Conservation (phyloP, 2,888 invertebrate genomes). For the Chaitophorus viminalis region DNA sequence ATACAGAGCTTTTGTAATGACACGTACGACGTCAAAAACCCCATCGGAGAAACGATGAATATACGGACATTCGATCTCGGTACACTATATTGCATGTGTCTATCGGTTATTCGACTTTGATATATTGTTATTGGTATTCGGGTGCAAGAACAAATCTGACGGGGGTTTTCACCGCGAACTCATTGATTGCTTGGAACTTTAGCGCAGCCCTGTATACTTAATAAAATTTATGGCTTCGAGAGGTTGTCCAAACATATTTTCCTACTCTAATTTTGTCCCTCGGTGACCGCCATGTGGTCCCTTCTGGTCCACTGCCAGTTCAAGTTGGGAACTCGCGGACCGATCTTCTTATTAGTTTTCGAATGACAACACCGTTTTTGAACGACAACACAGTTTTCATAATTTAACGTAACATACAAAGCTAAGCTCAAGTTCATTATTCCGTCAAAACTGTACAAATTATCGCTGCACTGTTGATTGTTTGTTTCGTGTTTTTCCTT, state of each 20-base stretch:
- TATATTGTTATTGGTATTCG: too few relatives aligned
- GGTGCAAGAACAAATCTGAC: too few relatives aligned
- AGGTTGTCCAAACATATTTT: constrained; percentile 54
- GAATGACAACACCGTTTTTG: constrained; percentile 1
- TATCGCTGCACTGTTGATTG: background rate
- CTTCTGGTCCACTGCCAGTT: constrained; percentile 54
- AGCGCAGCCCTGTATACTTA: constrained; percentile 37
- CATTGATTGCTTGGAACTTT: background rate
- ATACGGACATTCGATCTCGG: background rate
- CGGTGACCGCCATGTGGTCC: constrained; percentile 50
- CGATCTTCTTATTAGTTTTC: constrained; percentile 28
- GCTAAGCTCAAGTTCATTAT: background rate
- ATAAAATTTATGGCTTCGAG: constrained; percentile 49
- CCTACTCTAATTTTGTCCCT: constrained; percentile 60
- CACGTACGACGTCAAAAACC: background rate
- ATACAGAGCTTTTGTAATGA: constrained; percentile 17
- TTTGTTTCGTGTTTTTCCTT: background rate
- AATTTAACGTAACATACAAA: background rate
- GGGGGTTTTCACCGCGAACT: background rate
- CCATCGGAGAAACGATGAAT: too few relatives aligned
- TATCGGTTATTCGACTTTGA: background rate
- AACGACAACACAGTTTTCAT: background rate
- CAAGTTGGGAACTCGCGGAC: constrained; percentile 11
- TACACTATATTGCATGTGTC: background rate
- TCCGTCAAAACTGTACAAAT: background rate